Conservation (phyloP, 2,797 vertebrate genomes). For the Halcyon badia region DNA sequence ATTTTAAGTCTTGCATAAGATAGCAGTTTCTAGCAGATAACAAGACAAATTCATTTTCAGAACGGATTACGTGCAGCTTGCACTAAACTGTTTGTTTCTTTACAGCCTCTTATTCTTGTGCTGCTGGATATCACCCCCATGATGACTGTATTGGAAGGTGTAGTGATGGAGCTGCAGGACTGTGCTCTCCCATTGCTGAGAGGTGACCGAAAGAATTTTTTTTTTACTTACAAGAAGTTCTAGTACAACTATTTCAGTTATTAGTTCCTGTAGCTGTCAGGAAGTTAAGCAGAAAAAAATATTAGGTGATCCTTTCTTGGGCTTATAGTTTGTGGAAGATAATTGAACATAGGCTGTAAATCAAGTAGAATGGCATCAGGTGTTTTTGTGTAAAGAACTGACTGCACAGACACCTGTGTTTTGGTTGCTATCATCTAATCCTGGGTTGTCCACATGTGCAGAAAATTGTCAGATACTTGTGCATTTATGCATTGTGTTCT, state of each 20-base stretch:
- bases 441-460: not conserved
- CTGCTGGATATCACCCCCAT: conserved; percentile 95
- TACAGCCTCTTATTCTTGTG: conserved; percentile 88
- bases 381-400: not conserved
- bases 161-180: conserved; percentile 97
- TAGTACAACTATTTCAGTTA: not conserved
- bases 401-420: not conserved
- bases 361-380: not conserved
- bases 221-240: not conserved
- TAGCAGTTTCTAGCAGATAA: not conserved
- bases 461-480: not conserved
- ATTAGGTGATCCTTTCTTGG: not conserved
- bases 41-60: not conserved
- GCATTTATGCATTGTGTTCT: not conserved
- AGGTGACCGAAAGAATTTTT: conserved; percentile 79
- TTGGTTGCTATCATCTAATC: not conserved
- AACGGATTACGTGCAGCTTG: not conserved
- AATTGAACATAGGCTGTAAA: not conserved
- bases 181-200: conserved; percentile 93
- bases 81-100: conserved; percentile 18
- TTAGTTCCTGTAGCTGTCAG: not conserved
- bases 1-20: not conserved
- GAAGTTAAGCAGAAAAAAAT: not conserved
- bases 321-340: not conserved
- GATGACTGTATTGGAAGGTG: conserved; percentile 92